phyloP scores from a whole-genome alignment of 2,888 invertebrate genomes.

The Tetheella fluctuosa region DNA sequence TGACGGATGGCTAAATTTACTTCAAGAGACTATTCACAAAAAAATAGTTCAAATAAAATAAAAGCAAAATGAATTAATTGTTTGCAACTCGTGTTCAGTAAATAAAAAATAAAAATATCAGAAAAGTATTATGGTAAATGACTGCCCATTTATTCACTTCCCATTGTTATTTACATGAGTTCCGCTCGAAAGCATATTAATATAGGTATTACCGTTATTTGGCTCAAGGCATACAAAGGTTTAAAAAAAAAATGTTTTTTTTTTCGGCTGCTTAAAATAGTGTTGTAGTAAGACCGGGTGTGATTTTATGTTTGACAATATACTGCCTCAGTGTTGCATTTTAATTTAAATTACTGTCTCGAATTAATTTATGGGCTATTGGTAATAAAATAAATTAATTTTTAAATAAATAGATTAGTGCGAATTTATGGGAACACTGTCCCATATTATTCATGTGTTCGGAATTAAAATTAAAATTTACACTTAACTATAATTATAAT shows the following conservation, averaged over 20 bases:
- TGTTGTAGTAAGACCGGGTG: conserved; percentile 4
- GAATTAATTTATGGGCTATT: conserved; percentile 24
- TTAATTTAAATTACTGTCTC: conserved; percentile 9
- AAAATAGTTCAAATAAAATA: too few species aligned
- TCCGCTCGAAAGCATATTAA: background rate
- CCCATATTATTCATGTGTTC: conserved; percentile 45
- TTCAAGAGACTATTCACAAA: background rate
- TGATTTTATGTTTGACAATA: conserved; percentile 5
- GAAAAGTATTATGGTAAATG: too few species aligned
- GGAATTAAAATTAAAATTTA: conserved; percentile 30
- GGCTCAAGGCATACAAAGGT: background rate
- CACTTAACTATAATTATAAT: conserved; percentile 33
- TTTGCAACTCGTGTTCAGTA: too few species aligned
- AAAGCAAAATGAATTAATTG: too few species aligned
- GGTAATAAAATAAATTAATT: conserved; percentile 13
- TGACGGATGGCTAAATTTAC: background rate
- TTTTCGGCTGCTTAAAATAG: background rate
- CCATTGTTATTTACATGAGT: too few species aligned
- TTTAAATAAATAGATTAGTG: conserved; percentile 18
- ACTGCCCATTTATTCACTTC: too few species aligned
- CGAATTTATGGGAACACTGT: conserved; percentile 35
- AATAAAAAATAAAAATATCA: too few species aligned
- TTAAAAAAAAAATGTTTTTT: background rate
- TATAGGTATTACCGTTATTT: background rate
- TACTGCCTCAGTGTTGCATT: conserved; percentile 14